phyloP scores from a whole-genome alignment of 2,888 invertebrate species.

The Lampropteryx suffumata region DNA sequence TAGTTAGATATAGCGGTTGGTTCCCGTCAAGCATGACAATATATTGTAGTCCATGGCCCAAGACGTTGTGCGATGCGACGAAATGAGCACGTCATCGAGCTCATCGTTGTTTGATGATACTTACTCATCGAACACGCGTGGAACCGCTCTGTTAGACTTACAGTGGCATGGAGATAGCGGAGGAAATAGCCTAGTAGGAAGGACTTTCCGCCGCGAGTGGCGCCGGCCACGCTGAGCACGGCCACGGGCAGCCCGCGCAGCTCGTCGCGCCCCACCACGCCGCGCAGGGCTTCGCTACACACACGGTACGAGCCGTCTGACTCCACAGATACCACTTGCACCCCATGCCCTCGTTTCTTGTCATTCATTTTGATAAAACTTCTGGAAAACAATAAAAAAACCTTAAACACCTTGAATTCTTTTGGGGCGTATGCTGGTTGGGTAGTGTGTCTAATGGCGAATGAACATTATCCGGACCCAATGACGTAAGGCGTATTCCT shows the following conservation, averaged over 20 bases:
- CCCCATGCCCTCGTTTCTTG: background rate
- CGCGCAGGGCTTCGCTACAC: slow-evolving; percentile 35
- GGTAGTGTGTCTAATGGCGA: too few species aligned
- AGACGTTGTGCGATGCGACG: too few species aligned
- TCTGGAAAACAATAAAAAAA: background rate
- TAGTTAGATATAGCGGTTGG: too few species aligned
- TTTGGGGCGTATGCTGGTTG: too few species aligned
- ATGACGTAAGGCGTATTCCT: too few species aligned
- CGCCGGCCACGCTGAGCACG: slow-evolving; percentile 51
- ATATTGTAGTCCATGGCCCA: too few species aligned
- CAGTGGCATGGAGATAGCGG: slow-evolving; percentile 47
- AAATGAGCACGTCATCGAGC: too few species aligned
- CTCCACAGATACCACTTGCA: slow-evolving; percentile 36
- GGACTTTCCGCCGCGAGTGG: slow-evolving; percentile 53
- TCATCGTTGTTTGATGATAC: too few species aligned
- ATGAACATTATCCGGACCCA: too few species aligned
- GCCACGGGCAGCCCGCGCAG: slow-evolving; percentile 43
- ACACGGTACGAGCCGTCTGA: slow-evolving; percentile 33
- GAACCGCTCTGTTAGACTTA: slow-evolving; percentile 65
- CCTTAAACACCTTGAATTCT: too few species aligned
- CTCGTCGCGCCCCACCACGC: slow-evolving; percentile 35
- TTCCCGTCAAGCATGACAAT: too few species aligned
- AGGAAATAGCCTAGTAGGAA: slow-evolving; percentile 53
- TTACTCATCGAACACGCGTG: too few species aligned
- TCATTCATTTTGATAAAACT: background rate